Percentiles rank a stretch among this genome's conserved stretches.
These are phyloP conservation scores for Cephalopholis sonnerati DNA, from an alignment of 2,113 vertebrate species.

Conservation along the genomic window DNA sequence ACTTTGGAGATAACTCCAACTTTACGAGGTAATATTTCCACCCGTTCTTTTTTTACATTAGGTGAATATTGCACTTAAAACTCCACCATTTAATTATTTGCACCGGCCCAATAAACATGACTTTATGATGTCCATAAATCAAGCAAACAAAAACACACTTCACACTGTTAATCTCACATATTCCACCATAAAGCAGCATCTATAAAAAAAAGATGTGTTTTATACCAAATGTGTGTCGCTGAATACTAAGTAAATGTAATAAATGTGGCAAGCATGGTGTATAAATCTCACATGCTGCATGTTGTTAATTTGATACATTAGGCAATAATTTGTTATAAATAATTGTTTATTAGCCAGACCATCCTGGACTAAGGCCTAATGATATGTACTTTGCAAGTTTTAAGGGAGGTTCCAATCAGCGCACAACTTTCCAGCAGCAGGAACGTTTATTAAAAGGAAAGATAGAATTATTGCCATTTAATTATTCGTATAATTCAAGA, in stretches of 20 bases:
- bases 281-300: slow-evolving; percentile 98
- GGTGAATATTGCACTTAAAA: slow-evolving; percentile 97
- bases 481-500: slow-evolving; percentile 47
- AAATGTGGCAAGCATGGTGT: slow-evolving; percentile 92
- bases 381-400: slow-evolving; percentile 80
- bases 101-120: slow-evolving; percentile 97
- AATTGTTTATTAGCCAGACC: slow-evolving; percentile 98
- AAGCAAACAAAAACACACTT: slow-evolving; percentile 94
- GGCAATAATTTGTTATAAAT: slow-evolving; percentile 99
- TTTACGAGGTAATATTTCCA: slow-evolving; percentile 95
- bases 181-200: slow-evolving; percentile 96
- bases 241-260: slow-evolving; percentile 99
- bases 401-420: slow-evolving; percentile 75
- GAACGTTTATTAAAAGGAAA: slow-evolving; percentile 56
- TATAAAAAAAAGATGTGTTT: slow-evolving; percentile 97
- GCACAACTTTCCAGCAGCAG: slow-evolving; percentile 72
- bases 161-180: slow-evolving; percentile 98
- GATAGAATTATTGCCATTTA: slow-evolving; percentile 48
- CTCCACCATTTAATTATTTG: slow-evolving; percentile 98
- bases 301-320: slow-evolving; percentile 99
- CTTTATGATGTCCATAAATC: slow-evolving; percentile 96
- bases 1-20: slow-evolving; percentile 93
- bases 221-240: slow-evolving; percentile 94
- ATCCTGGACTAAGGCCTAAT: slow-evolving; percentile 90
- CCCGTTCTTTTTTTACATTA: slow-evolving; percentile 94